A percentile compares a stretch with the other conserved stretches of the same genome.
Conservation (phyloP, 1,140 invertebrate genomes). For the Elysia chlorotica region DNA sequence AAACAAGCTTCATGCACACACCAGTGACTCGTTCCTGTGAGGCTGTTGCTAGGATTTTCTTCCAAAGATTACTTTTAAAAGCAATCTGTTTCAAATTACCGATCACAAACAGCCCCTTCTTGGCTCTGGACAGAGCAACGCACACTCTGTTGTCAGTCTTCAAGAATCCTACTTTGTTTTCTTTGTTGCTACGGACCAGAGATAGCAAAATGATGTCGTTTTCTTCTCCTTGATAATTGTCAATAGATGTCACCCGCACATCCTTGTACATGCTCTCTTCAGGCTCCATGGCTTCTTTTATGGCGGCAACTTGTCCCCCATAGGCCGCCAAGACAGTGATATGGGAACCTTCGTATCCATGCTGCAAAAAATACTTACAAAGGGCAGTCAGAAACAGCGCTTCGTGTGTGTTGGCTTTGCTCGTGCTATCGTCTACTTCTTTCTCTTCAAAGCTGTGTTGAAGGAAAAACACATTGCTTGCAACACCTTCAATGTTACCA, state of each 20-base stretch:
- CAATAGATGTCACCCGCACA: conserved; percentile 70
- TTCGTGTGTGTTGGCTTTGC: conserved; percentile 56
- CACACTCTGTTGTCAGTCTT: conserved; percentile 77
- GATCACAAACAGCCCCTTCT: conserved; percentile 72
- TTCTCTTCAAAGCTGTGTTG: conserved; percentile 52
- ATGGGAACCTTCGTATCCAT: conserved; percentile 48
- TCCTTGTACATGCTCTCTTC: conserved; percentile 26
- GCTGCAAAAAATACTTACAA: conserved; percentile 54
- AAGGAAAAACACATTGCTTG: conserved; percentile 60
- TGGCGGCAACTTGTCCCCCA: conserved; percentile 53
- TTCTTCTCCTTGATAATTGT: conserved; percentile 79
- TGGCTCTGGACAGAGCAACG: conserved; percentile 81
- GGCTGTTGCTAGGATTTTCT: conserved; percentile 9
- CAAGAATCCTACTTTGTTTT: conserved; percentile 79
- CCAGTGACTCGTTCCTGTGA: conserved; percentile 12
- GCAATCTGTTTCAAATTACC: conserved; percentile 69
- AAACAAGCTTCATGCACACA: conserved; percentile 11
- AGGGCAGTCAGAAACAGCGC: conserved; percentile 46
- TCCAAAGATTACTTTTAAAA: conserved; percentile 21
- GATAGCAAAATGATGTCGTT: conserved; percentile 82
- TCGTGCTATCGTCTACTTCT: conserved; percentile 43
- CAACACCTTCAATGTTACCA: conserved; percentile 53
- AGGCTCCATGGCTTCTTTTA: conserved; percentile 31
- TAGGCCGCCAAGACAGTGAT: conserved; percentile 61
- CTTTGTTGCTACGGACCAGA: conserved; percentile 72